Evolutionary conservation across 2,888 invertebrate species (phyloP), one percentile per base, ranked within the genome.

Genomic region (Belgica antarctica): DNA sequence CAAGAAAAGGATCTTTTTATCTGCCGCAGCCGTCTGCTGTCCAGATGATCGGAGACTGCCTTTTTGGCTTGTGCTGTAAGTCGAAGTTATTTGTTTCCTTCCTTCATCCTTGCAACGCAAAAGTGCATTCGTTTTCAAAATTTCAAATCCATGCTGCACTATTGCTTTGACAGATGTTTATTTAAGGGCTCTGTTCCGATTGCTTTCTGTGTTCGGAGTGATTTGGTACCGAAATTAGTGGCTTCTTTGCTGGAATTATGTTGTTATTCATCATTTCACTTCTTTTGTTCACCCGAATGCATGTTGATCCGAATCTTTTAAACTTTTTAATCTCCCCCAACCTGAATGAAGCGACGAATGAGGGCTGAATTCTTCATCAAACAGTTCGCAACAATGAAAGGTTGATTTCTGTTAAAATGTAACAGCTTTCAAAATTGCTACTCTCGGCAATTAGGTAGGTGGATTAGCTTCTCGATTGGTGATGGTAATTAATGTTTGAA

Each of bases 391-490:
- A 59, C 59, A 59, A 59, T 59, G 19, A 27, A 59, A 52, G 12
- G 52, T 17, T 52, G 22, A 52, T 52, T 52, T 52, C 52, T 5
- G 22, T 8, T 52, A 22, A 10, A 17, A 5, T 17, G 52, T 22
- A 8, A 52, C 25, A 25, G 59, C 59, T 27, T 22, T 27, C n/a
- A n/a, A 57, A 57, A 57, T 62, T 28, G 31, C 28, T 8, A n/a
- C 31, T 8, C 31, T 8, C 15, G 17, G n/a, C 24, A 47, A 36
- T 65, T 65, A 17, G 36, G 65, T 65, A 65, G 65, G 65, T 47
- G 65, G 65, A 65, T 65, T 46, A 65, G 47, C 19, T 65, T 65
- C 5, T 22, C 65, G 65, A 65, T 65, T 65, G 46, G 28, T 41
- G 47, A 27, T 27, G 65, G 47, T 36, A 65, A 65, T 65, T 47